Evolutionary conservation across 2,113 vertebrate genomes (phyloP).

Genomic region (Edolisoma coerulescens): DNA sequence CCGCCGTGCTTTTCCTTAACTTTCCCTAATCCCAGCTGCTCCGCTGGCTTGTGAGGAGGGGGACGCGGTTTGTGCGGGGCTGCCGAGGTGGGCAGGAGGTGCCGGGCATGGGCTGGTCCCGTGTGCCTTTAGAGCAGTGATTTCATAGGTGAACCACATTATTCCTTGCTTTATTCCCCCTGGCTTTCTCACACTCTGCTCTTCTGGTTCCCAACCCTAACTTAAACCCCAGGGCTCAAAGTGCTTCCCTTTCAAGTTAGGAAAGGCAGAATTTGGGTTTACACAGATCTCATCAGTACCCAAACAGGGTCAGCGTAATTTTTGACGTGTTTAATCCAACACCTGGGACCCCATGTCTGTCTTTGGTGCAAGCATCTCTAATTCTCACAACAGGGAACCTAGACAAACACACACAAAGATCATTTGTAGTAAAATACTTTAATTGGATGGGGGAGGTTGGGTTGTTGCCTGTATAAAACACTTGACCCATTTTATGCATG

Average conservation of each 20-base stretch:
- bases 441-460: constrained; percentile 66
- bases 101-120: neutral
- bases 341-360: neutral
- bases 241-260: neutral
- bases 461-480: constrained; percentile 74
- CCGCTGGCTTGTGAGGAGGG: neutral
- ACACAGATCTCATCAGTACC: neutral
- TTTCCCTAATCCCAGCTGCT: neutral
- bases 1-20: neutral
- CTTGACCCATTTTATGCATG: constrained; percentile 74
- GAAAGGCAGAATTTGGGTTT: neutral
- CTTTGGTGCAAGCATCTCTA: constrained; percentile 21
- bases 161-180: neutral
- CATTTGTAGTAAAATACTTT: constrained; percentile 70
- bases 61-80: neutral
- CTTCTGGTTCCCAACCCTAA: neutral
- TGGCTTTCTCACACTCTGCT: neutral
- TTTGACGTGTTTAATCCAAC: neutral
- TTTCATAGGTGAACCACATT: neutral
- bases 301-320: neutral
- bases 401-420: constrained; percentile 50
- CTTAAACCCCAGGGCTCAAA: neutral
- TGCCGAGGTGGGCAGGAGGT: neutral
- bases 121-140: neutral
- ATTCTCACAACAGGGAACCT: constrained; percentile 30